These are phyloP conservation scores for Cydia amplana DNA, from an alignment of 1,140 invertebrate species.

Conservation along the genomic window DNA sequence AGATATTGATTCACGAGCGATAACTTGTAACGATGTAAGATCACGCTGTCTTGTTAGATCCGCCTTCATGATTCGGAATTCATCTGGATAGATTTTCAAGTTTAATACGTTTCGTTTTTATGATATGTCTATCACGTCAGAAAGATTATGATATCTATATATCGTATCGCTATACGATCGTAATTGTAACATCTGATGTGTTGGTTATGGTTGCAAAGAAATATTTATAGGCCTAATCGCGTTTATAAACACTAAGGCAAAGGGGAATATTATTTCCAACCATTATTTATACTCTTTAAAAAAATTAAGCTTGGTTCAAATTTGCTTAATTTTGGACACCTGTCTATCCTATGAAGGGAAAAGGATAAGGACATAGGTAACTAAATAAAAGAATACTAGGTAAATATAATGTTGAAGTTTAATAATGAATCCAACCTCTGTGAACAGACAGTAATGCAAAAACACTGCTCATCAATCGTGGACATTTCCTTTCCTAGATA, in stretches of 20 bases:
- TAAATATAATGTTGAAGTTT: not conserved
- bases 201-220: not conserved
- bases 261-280: too few species aligned
- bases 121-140: conserved; percentile 26
- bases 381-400: not conserved
- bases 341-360: too few species aligned
- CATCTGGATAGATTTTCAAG: not conserved
- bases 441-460: not conserved
- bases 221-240: not conserved
- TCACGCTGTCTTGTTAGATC: not conserved
- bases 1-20: not conserved
- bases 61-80: not conserved
- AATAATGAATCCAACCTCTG: not conserved
- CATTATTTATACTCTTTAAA: too few species aligned
- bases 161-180: not conserved
- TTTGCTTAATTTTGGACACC: too few species aligned
- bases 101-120: conserved; percentile 6
- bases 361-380: too few species aligned
- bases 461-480: not conserved
- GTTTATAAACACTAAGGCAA: too few species aligned
- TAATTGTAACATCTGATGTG: not conserved
- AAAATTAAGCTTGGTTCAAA: too few species aligned
- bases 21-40: conserved; percentile 1
- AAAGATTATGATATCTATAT: not conserved
- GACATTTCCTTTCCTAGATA: not conserved